Conservation (phyloP, 2,888 invertebrate species). For the Apodemia duryi region DNA sequence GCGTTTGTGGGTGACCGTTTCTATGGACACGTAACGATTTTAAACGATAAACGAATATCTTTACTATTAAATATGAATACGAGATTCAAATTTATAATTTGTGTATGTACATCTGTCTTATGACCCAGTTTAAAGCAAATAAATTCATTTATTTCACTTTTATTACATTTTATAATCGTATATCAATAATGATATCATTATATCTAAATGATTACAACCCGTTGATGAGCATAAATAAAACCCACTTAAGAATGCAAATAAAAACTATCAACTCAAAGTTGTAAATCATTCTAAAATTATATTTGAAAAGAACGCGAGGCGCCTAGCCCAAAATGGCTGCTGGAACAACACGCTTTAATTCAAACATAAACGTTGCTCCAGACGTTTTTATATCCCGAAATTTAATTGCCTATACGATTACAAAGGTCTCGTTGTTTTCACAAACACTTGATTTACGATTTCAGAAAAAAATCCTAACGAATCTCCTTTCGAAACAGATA, state of each 20-base stretch:
- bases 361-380: conserved; percentile 28
- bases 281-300: conserved; percentile 71
- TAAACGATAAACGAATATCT: too few species aligned
- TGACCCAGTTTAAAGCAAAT: background rate
- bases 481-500: conserved; percentile 32
- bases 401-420: conserved; percentile 75
- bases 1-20: too few species aligned
- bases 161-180: background rate
- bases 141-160: background rate
- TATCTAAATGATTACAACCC: conserved; percentile 21
- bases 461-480: conserved; percentile 38
- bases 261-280: conserved; percentile 44
- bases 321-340: conserved; percentile 47
- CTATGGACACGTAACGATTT: too few species aligned
- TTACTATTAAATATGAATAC: too few species aligned
- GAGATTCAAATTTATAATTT: too few species aligned
- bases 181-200: conserved; percentile 3
- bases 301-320: conserved; percentile 39
- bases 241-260: conserved; percentile 45
- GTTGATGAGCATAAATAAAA: conserved; percentile 34
- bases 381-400: conserved; percentile 62
- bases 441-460: conserved; percentile 65
- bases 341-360: conserved; percentile 33
- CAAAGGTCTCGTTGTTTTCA: conserved; percentile 75
- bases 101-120: background rate